Conservation (phyloP, 2,797 vertebrate species). For the Notolepis coatsorum region DNA sequence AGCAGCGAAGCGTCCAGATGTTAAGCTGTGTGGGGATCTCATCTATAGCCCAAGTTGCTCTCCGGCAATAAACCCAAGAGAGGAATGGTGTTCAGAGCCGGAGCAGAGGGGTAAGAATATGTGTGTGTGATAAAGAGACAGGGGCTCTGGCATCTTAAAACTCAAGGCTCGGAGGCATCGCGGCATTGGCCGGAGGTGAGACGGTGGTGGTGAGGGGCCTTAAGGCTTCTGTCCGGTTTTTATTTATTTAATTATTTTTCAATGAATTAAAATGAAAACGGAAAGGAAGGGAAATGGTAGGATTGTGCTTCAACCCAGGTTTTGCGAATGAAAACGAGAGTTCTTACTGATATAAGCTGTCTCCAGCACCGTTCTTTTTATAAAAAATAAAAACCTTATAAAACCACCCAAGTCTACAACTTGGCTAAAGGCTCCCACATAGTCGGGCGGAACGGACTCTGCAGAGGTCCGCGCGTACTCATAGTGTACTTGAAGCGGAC, state of each 20-base stretch:
- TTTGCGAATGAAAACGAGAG: too few species aligned
- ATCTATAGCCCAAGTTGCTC: constrained; percentile 73
- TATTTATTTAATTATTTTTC: constrained; percentile 22
- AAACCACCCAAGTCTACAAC: too few species aligned
- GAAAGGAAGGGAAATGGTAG: background rate
- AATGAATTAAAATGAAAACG: constrained; percentile 17
- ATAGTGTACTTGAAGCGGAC: too few species aligned
- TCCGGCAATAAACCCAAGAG: constrained; percentile 73
- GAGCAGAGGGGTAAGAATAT: constrained; percentile 32
- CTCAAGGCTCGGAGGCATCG: constrained; percentile 32
- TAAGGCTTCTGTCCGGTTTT: constrained; percentile 42
- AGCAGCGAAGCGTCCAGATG: constrained; percentile 82
- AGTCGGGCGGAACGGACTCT: too few species aligned
- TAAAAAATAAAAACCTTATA: too few species aligned
- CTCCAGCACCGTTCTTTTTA: too few species aligned
- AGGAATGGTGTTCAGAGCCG: constrained; percentile 49
- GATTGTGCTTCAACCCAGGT: too few species aligned
- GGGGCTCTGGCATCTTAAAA: constrained; percentile 58
- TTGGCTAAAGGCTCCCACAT: too few species aligned
- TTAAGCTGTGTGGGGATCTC: constrained; percentile 84
- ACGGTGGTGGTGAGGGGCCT: background rate
- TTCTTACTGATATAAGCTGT: too few species aligned
- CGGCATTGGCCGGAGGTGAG: constrained; percentile 17
- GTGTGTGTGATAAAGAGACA: constrained; percentile 36
- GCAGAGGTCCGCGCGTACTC: too few species aligned